Percentiles rank a stretch among this genome's conserved stretches.
phyloP scores from a whole-genome alignment of 1,140 invertebrate genomes.

The Drosophila malerkotliana region DNA sequence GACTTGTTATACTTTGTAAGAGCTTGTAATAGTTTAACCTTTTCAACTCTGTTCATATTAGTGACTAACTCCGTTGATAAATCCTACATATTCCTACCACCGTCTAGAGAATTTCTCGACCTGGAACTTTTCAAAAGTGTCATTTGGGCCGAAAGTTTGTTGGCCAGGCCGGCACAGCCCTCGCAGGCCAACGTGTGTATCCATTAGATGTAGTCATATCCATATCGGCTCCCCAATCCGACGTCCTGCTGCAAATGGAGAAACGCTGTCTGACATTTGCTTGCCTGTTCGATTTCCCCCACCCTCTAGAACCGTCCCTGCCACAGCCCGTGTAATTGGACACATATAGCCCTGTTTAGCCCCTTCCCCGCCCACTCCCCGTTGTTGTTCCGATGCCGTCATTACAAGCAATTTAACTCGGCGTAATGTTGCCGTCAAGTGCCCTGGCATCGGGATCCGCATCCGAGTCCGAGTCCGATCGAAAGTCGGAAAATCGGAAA shows the following conservation, averaged over 20 bases:
- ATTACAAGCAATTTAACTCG: constrained; percentile 81
- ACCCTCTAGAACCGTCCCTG: not conserved
- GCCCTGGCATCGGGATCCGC: constrained; percentile 13
- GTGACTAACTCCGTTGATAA: too few relatives aligned
- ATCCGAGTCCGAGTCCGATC: not conserved
- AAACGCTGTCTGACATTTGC: constrained; percentile 80
- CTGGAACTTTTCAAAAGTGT: constrained; percentile 7
- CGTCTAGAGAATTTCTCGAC: not conserved
- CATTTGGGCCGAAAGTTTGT: constrained; percentile 24
- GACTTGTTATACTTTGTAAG: too few relatives aligned
- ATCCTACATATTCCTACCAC: too few relatives aligned
- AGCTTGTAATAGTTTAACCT: too few relatives aligned
- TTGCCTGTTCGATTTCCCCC: constrained; percentile 16
- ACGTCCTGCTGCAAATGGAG: constrained; percentile 73
- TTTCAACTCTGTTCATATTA: too few relatives aligned
- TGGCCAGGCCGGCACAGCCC: constrained; percentile 23
- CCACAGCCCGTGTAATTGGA: constrained; percentile 55
- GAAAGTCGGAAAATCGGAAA: constrained; percentile 12
- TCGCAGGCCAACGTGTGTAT: constrained; percentile 55
- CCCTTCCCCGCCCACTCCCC: constrained; percentile 11
- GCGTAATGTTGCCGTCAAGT: constrained; percentile 73
- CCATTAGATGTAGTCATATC: constrained; percentile 58
- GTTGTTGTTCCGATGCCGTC: constrained; percentile 31
- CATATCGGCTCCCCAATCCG: constrained; percentile 59
- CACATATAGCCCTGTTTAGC: constrained; percentile 77